Base-by-base conservation (phyloP, 1,140 invertebrate species). In the Philopotamus ludificatus region DNA sequence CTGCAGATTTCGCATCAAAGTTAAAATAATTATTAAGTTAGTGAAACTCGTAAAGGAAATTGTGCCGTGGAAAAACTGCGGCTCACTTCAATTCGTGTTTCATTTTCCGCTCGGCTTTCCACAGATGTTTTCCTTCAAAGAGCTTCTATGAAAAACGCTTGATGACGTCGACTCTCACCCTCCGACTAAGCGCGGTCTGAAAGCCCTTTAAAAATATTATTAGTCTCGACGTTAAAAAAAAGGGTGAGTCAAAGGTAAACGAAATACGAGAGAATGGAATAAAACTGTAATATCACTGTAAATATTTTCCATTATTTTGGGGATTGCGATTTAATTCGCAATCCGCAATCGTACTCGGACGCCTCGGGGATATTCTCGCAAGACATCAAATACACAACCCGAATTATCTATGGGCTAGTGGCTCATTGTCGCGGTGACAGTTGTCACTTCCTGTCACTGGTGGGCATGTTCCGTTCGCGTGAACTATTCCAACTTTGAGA, bases 21-120 rank as follows among this genome's bases (percentile, higher is more conserved):
- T 7, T 12, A 12, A 34, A 4, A 34, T 34, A 34, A 15, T 47
- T 47, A 47, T 16, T 4, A 54, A 25, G 51, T 54, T 21, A 23
- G 51, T 26, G 28, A 54, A 9, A 54, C 18, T 20, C 22, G 49
- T 22, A 25, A 28, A 10, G 21, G 51, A 54, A 54, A 51, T 9
- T 21, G 22, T 25, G 51, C 23, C 12, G 20, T 12, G 51, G 23
- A 21, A 54, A 25, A 25, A 54, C 44, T 47, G 15, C 21, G 51
- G 23, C 23, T 21, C 23, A n/a, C 51, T 54, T 54, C 51, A 54
- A 54, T 25, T 54, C 28, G 28, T 42, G 28, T 57, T 57, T 57
- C 53, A 57, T 57, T 57, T 57, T 57, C 53, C 53, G 28, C 53
- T 39, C 41, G 53, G 53, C 53, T 42, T 39, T 12, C 44, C 44